Evolutionary conservation across 1,140 invertebrate genomes (phyloP).

Genomic region (Macrobrachium nipponense): DNA sequence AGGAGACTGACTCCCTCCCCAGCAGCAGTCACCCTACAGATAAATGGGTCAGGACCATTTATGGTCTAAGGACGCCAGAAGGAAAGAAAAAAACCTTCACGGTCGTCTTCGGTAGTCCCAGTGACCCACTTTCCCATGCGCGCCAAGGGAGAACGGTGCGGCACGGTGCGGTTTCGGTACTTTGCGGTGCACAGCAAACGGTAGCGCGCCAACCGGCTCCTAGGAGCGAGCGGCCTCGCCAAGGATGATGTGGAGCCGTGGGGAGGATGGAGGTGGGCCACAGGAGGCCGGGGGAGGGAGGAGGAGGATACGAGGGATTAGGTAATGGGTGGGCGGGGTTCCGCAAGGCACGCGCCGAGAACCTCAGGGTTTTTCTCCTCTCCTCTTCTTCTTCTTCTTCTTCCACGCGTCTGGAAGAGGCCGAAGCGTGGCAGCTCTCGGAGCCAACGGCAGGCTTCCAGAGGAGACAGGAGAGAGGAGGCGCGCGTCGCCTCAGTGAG

Average conservation of each 20-base stretch:
- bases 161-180: not conserved
- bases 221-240: no score
- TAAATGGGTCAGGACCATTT: no score
- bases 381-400: not conserved
- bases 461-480: not conserved
- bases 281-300: no score
- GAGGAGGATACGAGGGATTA: not conserved
- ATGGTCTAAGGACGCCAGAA: not conserved
- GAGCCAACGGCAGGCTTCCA: not conserved
- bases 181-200: slow-evolving; percentile 12
- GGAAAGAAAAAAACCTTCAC: not conserved
- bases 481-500: no score
- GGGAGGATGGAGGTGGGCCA: no score
- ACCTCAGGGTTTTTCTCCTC: not conserved
- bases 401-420: not conserved
- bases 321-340: slow-evolving; percentile 34
- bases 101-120: not conserved
- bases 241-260: no score
- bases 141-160: no score
- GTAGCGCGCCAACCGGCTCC: slow-evolving; percentile 22
- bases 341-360: slow-evolving; percentile 42
- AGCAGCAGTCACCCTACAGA: no score
- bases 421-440: not conserved
- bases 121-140: slow-evolving; percentile 20
- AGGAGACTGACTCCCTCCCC: no score